phyloP scores from a whole-genome alignment of 2,888 invertebrate species.

The Megamerina dolium region DNA sequence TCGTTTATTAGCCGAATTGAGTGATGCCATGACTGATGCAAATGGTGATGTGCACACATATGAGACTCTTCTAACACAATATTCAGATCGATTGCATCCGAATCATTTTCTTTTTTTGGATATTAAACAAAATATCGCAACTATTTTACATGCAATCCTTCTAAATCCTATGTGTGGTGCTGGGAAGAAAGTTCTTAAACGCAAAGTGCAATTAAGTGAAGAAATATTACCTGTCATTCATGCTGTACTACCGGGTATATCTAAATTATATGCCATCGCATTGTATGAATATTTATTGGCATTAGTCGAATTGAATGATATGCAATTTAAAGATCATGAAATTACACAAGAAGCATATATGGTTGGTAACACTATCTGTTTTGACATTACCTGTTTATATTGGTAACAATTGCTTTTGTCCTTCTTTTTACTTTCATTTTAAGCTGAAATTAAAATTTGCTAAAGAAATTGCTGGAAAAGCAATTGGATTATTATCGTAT shows the following conservation, averaged over 20 bases:
- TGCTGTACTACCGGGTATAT: slow-evolving; percentile 57
- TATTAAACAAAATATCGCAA: slow-evolving; percentile 64
- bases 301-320: slow-evolving; percentile 59
- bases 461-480: slow-evolving; percentile 55
- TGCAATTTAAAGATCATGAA: slow-evolving; percentile 57
- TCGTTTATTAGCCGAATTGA: slow-evolving; percentile 49
- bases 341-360: slow-evolving; percentile 53
- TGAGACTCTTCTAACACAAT: slow-evolving; percentile 53
- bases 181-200: slow-evolving; percentile 53
- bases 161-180: slow-evolving; percentile 53
- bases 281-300: slow-evolving; percentile 70
- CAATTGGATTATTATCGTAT: slow-evolving; percentile 58
- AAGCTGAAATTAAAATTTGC: slow-evolving; percentile 55
- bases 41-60: slow-evolving; percentile 38
- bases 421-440: slow-evolving; percentile 13
- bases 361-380: no score
- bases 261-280: slow-evolving; percentile 58
- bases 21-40: slow-evolving; percentile 46
- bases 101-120: slow-evolving; percentile 64
- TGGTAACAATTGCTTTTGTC: neutral
- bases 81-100: slow-evolving; percentile 56
- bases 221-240: slow-evolving; percentile 62
- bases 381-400: no score
- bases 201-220: slow-evolving; percentile 61
- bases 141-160: slow-evolving; percentile 52